Conservation (phyloP, 2,113 vertebrate species). For the Sphyrna mokarran region DNA sequence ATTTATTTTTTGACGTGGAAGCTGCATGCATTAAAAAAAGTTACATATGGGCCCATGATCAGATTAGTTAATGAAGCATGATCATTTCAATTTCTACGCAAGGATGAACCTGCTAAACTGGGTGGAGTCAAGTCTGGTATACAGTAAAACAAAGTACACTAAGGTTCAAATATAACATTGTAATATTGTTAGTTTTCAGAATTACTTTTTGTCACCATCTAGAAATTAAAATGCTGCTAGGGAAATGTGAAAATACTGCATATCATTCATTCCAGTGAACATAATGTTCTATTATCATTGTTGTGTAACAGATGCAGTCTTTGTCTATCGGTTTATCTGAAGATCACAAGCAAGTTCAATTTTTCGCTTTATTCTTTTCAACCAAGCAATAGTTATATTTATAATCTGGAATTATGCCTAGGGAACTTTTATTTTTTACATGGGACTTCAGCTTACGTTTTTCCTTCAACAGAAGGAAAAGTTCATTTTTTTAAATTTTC, state of each 20-base stretch:
- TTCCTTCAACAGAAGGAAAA: neutral
- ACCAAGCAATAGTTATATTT: neutral
- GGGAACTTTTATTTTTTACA: neutral
- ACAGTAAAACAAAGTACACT: too few relatives aligned
- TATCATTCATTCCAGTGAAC: neutral
- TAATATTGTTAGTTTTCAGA: neutral
- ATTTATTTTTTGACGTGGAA: neutral
- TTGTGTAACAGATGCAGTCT: neutral
- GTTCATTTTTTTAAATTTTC: neutral
- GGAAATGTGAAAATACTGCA: neutral
- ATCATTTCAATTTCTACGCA: neutral
- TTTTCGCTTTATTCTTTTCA: neutral
- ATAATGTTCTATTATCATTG: neutral
- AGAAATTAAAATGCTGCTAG: neutral
- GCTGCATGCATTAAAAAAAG: neutral
- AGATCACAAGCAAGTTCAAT: neutral
- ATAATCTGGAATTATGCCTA: neutral
- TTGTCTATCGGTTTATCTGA: neutral
- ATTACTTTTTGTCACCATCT: neutral
- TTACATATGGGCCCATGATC: neutral
- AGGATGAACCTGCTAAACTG: conserved; percentile 10
- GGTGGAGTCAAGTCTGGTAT: neutral
- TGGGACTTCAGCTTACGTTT: neutral
- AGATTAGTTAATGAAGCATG: neutral
- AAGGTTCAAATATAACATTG: neutral